Evolutionary conservation across 2,797 vertebrate genomes (phyloP).

Genomic region (Danio aesculapii): DNA sequence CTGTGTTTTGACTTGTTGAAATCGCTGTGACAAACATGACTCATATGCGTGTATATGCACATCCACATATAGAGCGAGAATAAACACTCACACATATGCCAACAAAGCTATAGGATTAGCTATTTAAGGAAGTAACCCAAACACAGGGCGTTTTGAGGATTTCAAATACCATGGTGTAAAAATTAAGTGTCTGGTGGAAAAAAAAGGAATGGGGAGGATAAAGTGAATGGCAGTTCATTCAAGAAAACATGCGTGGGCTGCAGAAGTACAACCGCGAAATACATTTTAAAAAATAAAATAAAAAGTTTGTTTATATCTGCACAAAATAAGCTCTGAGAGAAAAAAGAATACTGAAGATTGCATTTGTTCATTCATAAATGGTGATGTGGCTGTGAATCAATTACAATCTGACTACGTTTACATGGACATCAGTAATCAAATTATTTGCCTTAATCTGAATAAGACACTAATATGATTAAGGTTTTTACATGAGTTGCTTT

Average conservation of each 20-base stretch:
- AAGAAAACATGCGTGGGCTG: background rate
- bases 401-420: no score
- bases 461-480: no score
- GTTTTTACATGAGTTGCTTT: no score
- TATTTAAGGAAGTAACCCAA: conserved; percentile 21
- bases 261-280: background rate
- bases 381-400: no score
- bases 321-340: no score
- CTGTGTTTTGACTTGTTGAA: conserved; percentile 51
- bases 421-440: no score
- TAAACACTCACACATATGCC: background rate
- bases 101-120: conserved; percentile 13
- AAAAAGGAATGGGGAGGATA: background rate
- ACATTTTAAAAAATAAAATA: background rate
- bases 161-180: conserved; percentile 37
- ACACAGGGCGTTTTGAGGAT: conserved; percentile 32
- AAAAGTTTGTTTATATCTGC: background rate
- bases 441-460: no score
- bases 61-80: background rate
- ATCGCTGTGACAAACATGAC: conserved; percentile 23
- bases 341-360: no score
- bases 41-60: conserved; percentile 23
- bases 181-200: background rate
- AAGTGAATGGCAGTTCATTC: background rate
- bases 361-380: no score